Evolutionary conservation across 2,113 vertebrate genomes (phyloP), one percentile per base, ranked within the genome.

Genomic region (Halichoeres trimaculatus): DNA sequence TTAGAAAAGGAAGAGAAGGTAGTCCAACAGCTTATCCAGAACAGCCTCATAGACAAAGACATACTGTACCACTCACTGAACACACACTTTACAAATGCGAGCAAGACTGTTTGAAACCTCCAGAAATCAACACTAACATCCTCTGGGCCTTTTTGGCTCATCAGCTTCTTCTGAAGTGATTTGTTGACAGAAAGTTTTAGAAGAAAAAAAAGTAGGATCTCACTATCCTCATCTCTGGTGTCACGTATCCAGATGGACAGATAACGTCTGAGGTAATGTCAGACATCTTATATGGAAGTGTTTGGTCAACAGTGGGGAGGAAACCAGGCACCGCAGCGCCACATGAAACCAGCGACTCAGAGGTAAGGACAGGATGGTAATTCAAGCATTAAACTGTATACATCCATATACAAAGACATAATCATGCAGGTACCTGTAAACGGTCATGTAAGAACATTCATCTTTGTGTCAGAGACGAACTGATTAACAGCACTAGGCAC

Each of bases 241-340:
- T 88, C 79, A 52, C 35, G 63, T 81, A 84, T 76, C 87, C 40
- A 77, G 85, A 89, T 79, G 68, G 79, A 78, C 85, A 78, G 84
- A 86, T 89, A 88, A 70, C 74, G 78, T 75, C 70, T 66, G 71
- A 87, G 80, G 88, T 79, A 85, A 90, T 84, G 76, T 72, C 82
- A 78, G 83, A 84, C 79, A 92, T 90, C 72, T 78, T 84, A 93
- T 91, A 89, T 65, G 65, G 52, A 72, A 84, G 78, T 93, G 91
- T 93, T 93, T 92, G 88, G 90, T 88, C 89, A 93, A 92, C 91
- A 92, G 78, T 20, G 24, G 50, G 45, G 61, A 81, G 53, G 90
- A 89, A 91, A 91, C 88, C 74, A 85, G 76, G 86, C 85, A 91
- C 85, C 83, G 48, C 60, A 20, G 19, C 66, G 81, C 70, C 81